Evolutionary conservation across 2,888 invertebrate genomes (phyloP), one percentile per base, ranked within the genome.

Genomic region (Orthosia gothica): DNA sequence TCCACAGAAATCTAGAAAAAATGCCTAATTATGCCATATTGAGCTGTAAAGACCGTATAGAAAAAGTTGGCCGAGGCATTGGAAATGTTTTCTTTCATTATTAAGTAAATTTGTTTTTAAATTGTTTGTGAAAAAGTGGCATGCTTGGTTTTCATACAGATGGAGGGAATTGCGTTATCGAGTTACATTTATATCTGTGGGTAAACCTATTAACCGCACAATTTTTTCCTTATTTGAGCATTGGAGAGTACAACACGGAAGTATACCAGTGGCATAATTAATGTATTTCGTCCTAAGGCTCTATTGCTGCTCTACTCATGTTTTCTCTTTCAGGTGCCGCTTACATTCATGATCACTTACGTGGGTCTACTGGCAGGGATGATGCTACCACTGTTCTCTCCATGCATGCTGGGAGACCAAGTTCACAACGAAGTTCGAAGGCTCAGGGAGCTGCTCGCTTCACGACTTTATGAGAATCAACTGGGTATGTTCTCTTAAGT

Each of bases 401-500:
- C 77, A 0, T 78, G 77, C 26, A 75, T 64, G 40, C 15, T 77
- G 7, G 69, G 70, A 63, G 84, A 80, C 16, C 55, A 69, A 45
- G 75, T 76, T 11, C 83, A 81, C 54, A 70, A 71, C 12, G 81
- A 74, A 62, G 79, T 70, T 47, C 55, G 58, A 59, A 52, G 77
- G 32, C 77, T 78, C 4, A 52, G 77, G 12, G 81, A 78, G 76
- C 13, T 93, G n/a, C 84, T 95, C 2, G 92, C 94, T 26, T 91
- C 92, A 5, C 90, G 91, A 45, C 91, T 95, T 7, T 94, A 94
- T 78, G 94, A 94, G 70, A 92, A 93, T 73, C 90, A 92, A 81
- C 85, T 95, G 20, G 94, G 93, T 92, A 84, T 62, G 64, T 26
- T 15, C 5, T 16, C 32, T 50, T 55, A 52, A 15, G n/a, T 40